Evolutionary conservation across 1,140 invertebrate species (phyloP).

Genomic region (Megalopta genalis): DNA sequence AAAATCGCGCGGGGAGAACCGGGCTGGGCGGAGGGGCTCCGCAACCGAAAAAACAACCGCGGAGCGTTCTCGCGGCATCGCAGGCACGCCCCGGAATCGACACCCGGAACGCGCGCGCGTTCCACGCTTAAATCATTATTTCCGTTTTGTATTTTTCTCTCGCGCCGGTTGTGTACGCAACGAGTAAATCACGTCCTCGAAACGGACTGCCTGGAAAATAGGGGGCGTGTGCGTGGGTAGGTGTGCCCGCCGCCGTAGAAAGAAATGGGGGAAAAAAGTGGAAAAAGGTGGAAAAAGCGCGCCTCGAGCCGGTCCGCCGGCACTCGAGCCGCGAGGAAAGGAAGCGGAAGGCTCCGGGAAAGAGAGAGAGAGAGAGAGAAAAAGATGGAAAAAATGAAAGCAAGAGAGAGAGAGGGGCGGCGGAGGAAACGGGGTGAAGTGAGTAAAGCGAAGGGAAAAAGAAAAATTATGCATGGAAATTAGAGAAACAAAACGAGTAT

Average conservation of each 20-base stretch:
- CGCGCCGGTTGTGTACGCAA: neutral
- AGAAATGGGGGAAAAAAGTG: neutral
- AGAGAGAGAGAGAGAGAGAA: neutral
- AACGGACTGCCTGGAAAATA: constrained; percentile 1
- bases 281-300: neutral
- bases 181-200: constrained; percentile 20
- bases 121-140: constrained; percentile 22
- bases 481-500: neutral
- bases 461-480: neutral
- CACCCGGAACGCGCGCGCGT: neutral
- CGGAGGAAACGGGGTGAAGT: neutral
- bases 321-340: neutral
- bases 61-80: neutral
- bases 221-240: neutral
- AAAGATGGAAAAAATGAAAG: too few relatives aligned
- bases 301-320: neutral
- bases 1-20: too few relatives aligned
- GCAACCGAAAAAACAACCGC: constrained; percentile 18
- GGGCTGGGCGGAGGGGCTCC: neutral
- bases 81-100: too few relatives aligned
- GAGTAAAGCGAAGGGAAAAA: neutral
- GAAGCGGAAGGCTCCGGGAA: constrained; percentile 16
- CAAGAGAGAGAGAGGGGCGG: neutral
- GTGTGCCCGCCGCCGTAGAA: neutral
- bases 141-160: neutral